Percentiles rank a stretch among this genome's conserved stretches.
Conservation (phyloP, 2,113 vertebrate genomes). For the Oophaga pumilio region DNA sequence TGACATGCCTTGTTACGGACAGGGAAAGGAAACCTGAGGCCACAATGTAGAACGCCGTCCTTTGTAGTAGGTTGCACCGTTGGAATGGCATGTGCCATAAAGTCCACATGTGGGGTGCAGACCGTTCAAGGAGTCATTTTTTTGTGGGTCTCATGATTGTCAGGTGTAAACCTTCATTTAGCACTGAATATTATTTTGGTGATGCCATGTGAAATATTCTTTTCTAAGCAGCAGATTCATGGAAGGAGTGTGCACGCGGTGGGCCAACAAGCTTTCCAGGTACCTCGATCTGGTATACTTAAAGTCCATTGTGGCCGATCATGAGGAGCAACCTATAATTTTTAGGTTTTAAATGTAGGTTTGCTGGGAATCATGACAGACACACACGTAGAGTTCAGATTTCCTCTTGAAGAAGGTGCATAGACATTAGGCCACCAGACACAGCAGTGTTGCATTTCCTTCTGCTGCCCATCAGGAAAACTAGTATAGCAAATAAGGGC, state of each 20-base stretch:
- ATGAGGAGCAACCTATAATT: not conserved
- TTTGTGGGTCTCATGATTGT: conserved; percentile 51
- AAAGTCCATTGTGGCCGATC: conserved; percentile 3
- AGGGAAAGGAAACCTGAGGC: conserved; percentile 14
- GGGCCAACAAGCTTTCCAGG: conserved; percentile 5
- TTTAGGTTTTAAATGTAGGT: not conserved
- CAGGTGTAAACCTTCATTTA: conserved; percentile 20
- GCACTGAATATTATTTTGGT: conserved; percentile 18
- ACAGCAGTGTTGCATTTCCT: conserved; percentile 5
- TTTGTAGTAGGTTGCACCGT: not conserved
- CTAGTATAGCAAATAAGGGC: conserved; percentile 20
- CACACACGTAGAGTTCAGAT: conserved; percentile 1
- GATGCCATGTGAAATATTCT: conserved; percentile 1
- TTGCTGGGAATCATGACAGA: not conserved
- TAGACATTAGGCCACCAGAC: conserved; percentile 20
- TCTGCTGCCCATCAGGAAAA: not conserved
- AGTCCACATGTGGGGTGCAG: conserved; percentile 34
- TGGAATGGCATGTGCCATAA: not conserved
- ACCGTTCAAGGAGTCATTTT: not conserved
- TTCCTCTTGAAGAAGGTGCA: not conserved
- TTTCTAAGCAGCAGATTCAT: not conserved
- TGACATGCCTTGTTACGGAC: not conserved
- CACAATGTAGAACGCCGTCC: not conserved
- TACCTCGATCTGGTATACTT: conserved; percentile 9
- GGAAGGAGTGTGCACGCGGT: not conserved